Evolutionary conservation across 2,888 invertebrate species (phyloP), one percentile per base, ranked within the genome.

Genomic region (Microplitis deprimator): DNA sequence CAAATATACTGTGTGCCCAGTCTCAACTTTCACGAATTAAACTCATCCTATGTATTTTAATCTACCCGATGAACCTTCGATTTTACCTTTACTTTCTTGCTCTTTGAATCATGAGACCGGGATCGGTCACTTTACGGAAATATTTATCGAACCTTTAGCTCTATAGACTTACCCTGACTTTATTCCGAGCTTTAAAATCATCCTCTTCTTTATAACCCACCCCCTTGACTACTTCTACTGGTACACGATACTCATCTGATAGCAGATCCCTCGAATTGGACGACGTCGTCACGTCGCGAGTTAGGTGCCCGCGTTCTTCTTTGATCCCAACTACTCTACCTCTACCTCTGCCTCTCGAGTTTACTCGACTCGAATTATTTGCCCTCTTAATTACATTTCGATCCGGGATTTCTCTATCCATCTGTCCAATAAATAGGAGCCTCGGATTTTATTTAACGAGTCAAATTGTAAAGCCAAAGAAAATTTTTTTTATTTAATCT

Each of bases 381-480:
- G 84, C 88, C 82, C 84, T 84, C 84, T 87, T 89, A 88, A 89
- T 89, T 89, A 87, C 87, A 89, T 88, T 88, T 88, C 85, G 84
- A 84, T 83, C 83, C 84, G 79, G 79, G 20, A 70, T 70, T 59
- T 70, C 60, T 10, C 50, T 29, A 29, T 29, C 29, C 6, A 20
- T 6, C 5, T 62, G n/a, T 20, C 72, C n/a, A 41, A 72, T 72
- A 64, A 72, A 72, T 64, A 61, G 13, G 10, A 62, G 13, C 70
- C 17, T 39, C 29, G 41, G 41, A 60, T 62, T 39, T 17, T 17
- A 39, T 6, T 71, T 61, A n/a, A 7, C n/a, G 6, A 38, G 1
- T 16, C 6, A 40, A 61, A 61, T 61, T 39, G 6, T 5, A n/a
- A 10, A n/a, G 60, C 5, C 4, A 50, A 38, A 38, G 6, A 62